Percentiles rank a stretch among this genome's conserved stretches.
Conservation (phyloP, 2,113 vertebrate genomes). For the Saccopteryx leptura region DNA sequence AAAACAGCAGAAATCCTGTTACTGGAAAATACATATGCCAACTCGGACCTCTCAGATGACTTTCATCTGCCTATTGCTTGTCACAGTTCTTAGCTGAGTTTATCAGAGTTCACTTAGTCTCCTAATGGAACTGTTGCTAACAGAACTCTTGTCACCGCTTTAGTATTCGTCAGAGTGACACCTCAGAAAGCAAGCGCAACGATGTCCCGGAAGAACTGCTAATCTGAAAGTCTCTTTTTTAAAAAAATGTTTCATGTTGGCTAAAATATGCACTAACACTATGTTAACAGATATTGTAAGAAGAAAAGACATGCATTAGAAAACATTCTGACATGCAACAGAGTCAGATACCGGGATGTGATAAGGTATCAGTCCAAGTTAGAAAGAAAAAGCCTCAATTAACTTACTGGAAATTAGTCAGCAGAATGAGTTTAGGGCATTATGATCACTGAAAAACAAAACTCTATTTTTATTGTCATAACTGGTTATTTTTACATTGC, state of each 20-base stretch:
- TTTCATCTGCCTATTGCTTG: neutral
- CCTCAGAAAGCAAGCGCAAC: neutral
- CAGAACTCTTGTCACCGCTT: conserved; percentile 23
- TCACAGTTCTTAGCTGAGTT: neutral
- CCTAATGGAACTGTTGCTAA: neutral
- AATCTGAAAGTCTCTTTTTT: conserved; percentile 33
- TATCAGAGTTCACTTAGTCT: neutral
- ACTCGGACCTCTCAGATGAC: neutral
- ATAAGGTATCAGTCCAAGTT: neutral
- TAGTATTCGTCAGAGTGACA: conserved; percentile 50
- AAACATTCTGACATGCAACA: neutral
- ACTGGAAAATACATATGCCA: neutral
- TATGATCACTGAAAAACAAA: neutral
- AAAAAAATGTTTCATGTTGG: neutral
- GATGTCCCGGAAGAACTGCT: neutral
- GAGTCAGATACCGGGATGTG: neutral
- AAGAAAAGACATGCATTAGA: conserved; percentile 12
- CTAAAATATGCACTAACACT: conserved; percentile 26
- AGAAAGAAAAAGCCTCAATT: neutral
- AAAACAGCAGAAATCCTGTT: neutral
- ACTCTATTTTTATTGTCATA: neutral
- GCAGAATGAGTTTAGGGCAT: neutral
- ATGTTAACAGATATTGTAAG: conserved; percentile 30
- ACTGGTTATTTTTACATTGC: neutral
- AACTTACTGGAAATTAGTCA: neutral